Evolutionary conservation across 1,140 invertebrate genomes (phyloP).

Genomic region (Samia ricini): DNA sequence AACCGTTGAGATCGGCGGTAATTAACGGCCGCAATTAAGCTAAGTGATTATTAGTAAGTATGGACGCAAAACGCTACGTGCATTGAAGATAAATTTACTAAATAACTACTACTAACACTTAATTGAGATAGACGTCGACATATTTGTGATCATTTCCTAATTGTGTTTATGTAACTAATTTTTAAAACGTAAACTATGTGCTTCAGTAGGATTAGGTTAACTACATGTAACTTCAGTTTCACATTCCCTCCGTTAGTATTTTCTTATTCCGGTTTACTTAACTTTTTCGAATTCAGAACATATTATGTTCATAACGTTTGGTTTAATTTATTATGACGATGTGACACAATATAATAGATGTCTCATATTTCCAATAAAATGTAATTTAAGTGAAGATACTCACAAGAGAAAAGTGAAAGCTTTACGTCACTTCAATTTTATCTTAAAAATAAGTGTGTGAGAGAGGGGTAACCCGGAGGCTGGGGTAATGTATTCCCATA

Average conservation of each 20-base stretch:
- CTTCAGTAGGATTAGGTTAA: no score
- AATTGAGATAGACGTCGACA: not conserved
- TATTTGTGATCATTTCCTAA: not conserved
- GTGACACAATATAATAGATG: not conserved
- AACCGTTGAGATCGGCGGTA: conserved; percentile 73
- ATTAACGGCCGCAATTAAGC: conserved; percentile 75
- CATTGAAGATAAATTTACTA: conserved; percentile 3
- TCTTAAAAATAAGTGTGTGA: conserved; percentile 72
- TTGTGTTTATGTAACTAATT: not conserved
- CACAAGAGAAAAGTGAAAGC: conserved; percentile 67
- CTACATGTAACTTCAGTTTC: no score
- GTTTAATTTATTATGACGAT: conserved; percentile 9
- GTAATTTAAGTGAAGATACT: conserved; percentile 70
- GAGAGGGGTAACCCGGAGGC: conserved; percentile 66
- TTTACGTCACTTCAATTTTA: conserved; percentile 75
- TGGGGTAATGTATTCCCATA: conserved; percentile 74
- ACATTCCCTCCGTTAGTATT: no score
- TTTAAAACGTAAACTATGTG: no score
- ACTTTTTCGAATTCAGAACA: not conserved
- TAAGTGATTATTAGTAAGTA: conserved; percentile 63
- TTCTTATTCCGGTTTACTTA: no score
- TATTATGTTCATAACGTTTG: not conserved
- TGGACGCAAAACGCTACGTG: conserved; percentile 24
- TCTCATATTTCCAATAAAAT: conserved; percentile 55
- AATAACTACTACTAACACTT: not conserved